Conservation (phyloP, 2,888 invertebrate species). For the Trichogramma dendrolimi region DNA sequence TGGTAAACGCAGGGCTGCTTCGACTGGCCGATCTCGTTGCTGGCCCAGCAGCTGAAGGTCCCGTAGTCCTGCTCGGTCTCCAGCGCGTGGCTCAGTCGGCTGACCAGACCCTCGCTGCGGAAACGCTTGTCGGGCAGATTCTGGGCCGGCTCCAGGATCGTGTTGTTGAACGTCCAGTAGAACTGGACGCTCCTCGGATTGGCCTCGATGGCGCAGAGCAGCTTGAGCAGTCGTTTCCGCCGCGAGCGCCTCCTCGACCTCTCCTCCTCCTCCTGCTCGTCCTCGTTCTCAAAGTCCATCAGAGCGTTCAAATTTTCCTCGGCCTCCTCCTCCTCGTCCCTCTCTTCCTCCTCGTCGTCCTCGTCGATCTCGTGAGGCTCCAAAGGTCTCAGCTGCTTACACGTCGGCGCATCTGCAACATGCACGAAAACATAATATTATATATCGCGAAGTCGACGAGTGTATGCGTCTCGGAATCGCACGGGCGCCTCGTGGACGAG, state of each 20-base stretch:
- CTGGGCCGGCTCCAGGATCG: conserved; percentile 72
- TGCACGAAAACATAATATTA: background rate
- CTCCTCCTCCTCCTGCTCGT: background rate
- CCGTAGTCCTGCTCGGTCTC: conserved; percentile 84
- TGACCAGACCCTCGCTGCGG: conserved; percentile 62
- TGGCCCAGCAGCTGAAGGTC: conserved; percentile 81
- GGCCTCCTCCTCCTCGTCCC: background rate
- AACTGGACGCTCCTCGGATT: conserved; percentile 79
- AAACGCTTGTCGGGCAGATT: conserved; percentile 66
- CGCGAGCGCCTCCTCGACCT: background rate
- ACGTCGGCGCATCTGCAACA: conserved; percentile 46
- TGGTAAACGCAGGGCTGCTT: conserved; percentile 83
- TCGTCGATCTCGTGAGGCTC: background rate
- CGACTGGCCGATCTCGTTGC: conserved; percentile 77
- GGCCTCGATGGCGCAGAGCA: conserved; percentile 83
- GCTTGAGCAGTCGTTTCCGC: conserved; percentile 65
- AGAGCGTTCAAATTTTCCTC: background rate
- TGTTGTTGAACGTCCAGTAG: conserved; percentile 87
- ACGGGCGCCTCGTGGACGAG: background rate
- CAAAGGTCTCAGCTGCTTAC: conserved; percentile 38
- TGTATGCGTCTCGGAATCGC: background rate
- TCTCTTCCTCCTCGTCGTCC: conserved; percentile 2
- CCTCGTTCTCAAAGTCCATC: background rate
- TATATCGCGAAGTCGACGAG: background rate
- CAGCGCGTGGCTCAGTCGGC: conserved; percentile 78